These are phyloP conservation scores for Sebastes minor DNA, from an alignment of 2,797 vertebrate genomes.

Conservation along the genomic window DNA sequence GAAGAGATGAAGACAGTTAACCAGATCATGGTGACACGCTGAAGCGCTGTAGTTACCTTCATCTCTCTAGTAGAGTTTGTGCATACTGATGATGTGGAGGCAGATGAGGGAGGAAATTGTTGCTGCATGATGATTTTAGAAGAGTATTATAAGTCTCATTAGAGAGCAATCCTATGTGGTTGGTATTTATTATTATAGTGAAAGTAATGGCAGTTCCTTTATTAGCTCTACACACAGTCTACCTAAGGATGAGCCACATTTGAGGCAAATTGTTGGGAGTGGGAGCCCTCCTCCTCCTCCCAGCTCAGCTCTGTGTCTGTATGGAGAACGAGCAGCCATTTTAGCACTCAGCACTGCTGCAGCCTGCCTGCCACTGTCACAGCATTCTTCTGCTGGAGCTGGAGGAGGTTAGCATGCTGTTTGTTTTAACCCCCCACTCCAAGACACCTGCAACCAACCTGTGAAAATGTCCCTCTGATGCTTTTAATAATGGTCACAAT, in stretches of 20 bases:
- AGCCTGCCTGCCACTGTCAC: conserved; percentile 60
- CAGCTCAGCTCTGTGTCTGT: conserved; percentile 57
- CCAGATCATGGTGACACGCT: background rate
- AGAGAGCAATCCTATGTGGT: background rate
- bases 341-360: conserved; percentile 64
- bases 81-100: background rate
- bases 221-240: background rate
- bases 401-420: conserved; percentile 24
- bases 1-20: background rate
- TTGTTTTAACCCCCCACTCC: conserved; percentile 21
- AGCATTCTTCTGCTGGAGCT: conserved; percentile 49
- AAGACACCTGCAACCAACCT: conserved; percentile 43
- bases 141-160: background rate
- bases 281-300: conserved; percentile 49
- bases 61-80: background rate
- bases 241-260: conserved; percentile 42
- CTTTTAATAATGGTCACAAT: background rate
- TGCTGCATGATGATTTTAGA: background rate
- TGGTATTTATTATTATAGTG: background rate
- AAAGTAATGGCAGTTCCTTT: background rate
- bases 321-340: conserved; percentile 70
- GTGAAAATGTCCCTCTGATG: conserved; percentile 20
- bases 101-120: background rate
- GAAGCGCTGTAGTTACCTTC: background rate
- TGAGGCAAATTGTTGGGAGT: conserved; percentile 38